Conservation (phyloP, 2,888 invertebrate species). For the Crematogaster levior region DNA sequence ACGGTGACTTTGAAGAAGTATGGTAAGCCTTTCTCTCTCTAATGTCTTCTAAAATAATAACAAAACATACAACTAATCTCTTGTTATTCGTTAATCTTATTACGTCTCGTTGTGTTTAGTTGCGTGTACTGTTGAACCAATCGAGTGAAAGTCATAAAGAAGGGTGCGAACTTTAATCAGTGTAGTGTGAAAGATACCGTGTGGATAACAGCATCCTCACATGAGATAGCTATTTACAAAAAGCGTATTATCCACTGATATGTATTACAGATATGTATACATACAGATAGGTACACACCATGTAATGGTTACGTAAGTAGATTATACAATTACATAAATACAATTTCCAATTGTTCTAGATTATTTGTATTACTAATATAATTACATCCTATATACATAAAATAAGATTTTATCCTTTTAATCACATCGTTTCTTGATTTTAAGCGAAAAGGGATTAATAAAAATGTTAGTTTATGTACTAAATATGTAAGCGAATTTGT, state of each 20-base stretch:
- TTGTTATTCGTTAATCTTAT: neutral
- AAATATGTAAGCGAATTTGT: neutral
- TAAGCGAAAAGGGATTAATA: neutral
- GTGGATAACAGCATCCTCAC: neutral
- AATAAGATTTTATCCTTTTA: neutral
- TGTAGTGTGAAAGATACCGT: neutral
- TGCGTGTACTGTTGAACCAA: neutral
- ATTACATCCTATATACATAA: neutral
- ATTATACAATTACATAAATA: conserved; percentile 4
- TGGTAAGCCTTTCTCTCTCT: neutral
- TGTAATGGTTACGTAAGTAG: neutral
- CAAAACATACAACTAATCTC: neutral
- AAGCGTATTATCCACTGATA: neutral
- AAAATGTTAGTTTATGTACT: neutral
- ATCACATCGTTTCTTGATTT: neutral
- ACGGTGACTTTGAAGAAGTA: neutral
- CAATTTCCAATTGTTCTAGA: neutral
- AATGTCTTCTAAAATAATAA: conserved; percentile 6
- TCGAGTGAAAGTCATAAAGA: conserved; percentile 6
- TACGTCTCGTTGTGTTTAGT: neutral
- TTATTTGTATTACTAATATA: neutral
- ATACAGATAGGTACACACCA: too few species aligned
- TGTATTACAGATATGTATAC: neutral
- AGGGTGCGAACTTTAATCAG: conserved; percentile 13
- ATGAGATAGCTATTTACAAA: conserved; percentile 20